A percentile compares a stretch with the other conserved stretches of the same genome.
These are phyloP conservation scores for Laupala kohalensis DNA, from an alignment of 1,140 invertebrate species.

Conservation along the genomic window DNA sequence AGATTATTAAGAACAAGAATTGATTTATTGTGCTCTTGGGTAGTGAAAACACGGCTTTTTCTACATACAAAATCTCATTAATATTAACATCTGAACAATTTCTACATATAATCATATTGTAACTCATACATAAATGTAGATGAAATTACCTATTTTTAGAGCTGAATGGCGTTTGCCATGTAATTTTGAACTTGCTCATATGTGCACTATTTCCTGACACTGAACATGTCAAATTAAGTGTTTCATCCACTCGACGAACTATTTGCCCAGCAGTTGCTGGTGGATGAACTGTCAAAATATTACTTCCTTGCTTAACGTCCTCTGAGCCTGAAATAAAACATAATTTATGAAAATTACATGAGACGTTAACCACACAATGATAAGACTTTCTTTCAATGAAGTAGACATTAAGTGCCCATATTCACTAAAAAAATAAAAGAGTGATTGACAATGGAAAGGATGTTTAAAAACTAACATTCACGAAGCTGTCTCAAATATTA, in stretches of 20 bases:
- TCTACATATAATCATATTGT: neutral
- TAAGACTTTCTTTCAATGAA: neutral
- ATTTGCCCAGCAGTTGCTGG: neutral
- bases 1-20: conserved; percentile 22
- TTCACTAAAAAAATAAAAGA: neutral
- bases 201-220: neutral
- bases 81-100: neutral
- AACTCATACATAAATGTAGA: neutral
- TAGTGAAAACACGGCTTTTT: neutral
- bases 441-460: too few relatives aligned
- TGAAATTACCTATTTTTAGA: neutral
- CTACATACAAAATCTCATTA: neutral
- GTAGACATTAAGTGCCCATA: neutral
- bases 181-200: neutral
- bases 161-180: neutral
- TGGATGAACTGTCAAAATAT: neutral
- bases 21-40: conserved; percentile 15
- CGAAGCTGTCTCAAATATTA: neutral
- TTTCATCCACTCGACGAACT: neutral
- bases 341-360: neutral
- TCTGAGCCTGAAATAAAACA: neutral
- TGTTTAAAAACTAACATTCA: too few relatives aligned
- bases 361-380: neutral
- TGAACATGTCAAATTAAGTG: neutral
- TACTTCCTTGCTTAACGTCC: neutral